Evolutionary conservation across 2,888 invertebrate species (phyloP).

Genomic region (Troides oblongomaculatus): DNA sequence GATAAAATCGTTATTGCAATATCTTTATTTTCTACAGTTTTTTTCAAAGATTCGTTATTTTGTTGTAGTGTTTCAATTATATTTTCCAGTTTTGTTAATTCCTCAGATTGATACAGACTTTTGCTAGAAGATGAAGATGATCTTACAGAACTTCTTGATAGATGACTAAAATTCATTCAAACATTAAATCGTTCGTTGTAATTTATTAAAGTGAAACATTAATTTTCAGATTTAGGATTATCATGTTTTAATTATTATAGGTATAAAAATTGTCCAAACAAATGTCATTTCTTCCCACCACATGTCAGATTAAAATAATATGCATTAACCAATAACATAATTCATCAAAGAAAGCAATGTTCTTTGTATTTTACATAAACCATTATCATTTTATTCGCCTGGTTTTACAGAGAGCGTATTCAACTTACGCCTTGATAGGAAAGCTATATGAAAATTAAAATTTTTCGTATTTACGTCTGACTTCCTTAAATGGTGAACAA

Average conservation of each 20-base stretch:
- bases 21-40: constrained; percentile 69
- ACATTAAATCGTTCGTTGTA: constrained; percentile 31
- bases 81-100: constrained; percentile 48
- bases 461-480: neutral
- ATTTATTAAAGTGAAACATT: constrained; percentile 1
- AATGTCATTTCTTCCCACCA: neutral
- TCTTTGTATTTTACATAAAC: neutral
- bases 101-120: constrained; percentile 40
- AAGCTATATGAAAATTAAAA: neutral
- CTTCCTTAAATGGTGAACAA: neutral
- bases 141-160: constrained; percentile 46
- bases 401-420: neutral
- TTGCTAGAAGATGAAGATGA: constrained; percentile 45
- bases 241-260: neutral
- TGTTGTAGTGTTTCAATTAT: constrained; percentile 68
- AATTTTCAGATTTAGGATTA: constrained; percentile 4
- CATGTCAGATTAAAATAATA: constrained; percentile 1
- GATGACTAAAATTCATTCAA: constrained; percentile 49
- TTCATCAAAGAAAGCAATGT: neutral
- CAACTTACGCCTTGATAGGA: no score
- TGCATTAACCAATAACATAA: neutral
- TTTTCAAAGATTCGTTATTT: constrained; percentile 63
- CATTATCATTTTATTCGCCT: neutral
- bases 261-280: neutral
- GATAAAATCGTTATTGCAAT: constrained; percentile 65